Base-by-base conservation (phyloP, 37 sponge, comb jelly and placozoan species). In the Lycopodina hypogea region DNA sequence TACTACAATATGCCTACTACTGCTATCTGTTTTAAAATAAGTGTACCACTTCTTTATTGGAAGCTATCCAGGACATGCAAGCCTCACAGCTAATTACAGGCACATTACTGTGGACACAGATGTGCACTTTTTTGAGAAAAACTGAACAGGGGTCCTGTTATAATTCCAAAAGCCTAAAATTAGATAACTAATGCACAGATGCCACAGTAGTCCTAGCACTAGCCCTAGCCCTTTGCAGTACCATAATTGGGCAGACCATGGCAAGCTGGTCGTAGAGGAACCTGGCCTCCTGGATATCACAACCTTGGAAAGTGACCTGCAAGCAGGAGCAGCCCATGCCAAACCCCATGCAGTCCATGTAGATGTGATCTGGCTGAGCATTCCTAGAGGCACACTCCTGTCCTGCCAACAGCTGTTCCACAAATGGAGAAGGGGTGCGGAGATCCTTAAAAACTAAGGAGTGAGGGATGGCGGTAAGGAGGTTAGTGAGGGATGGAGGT, bases 251-350 rank as follows among this genome's bases (percentile, higher is more conserved):
- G 40, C 93, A 90, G 23, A 97, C 76, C 1, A 90, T 80, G 3
- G 90, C 79, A 62, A 97, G 84, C 80, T 97, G 98, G 69, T 97
- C 98, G 48, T 97, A 97, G 63, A 97, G 70, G 35, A 77, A 75
- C 35, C 93, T 56, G 1, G 91, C 93, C 60, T 97, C 96, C 2
- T 87, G 81, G 36, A 97, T 37, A 56, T 87, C 81, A 85, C 91
- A 90, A 23, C 93, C 90, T 64, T 97, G 96, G 37, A 89, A 94
- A 12, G 97, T 94, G 15, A 96, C 88, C 90, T 97, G 98, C 14
- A 97, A 60, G 59, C 98, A 97, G 69, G 83, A 85, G 53, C 88
- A 90, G n/a, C 98, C 93, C 98, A 97, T 97, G 24, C 98, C 98
- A 78, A 92, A 90, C 15, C 96, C 95, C 98, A 92, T 97, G 56